Evolutionary conservation across 2,113 vertebrate genomes (phyloP), one percentile per base, ranked within the genome.

Genomic region (Oryzias woworae): DNA sequence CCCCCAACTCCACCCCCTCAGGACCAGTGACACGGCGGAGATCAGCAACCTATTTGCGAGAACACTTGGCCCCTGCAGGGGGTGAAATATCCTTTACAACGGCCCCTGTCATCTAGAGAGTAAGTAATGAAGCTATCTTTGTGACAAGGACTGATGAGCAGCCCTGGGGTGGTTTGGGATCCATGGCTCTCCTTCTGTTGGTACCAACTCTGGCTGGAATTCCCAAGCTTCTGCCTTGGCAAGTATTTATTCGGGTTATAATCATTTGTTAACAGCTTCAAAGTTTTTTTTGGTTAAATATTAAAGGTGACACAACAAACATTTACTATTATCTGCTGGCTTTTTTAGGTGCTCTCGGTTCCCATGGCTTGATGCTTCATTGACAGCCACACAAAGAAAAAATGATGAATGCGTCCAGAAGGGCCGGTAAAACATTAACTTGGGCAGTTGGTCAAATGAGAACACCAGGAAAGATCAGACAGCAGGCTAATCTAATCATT

Each of bases 91-190:
- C 82, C 73, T 86, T 91, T 86, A 90, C 90, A 89, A 88, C 85
- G 74, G 70, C 70, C 62, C 55, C 83, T 84, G 85, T 90, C 89
- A 86, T 86, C 56, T 82, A 87, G 80, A 86, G 79, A 77, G 78
- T 93, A 91, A 92, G 90, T 91, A 92, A 93, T 92, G 88, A 85
- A 85, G 76, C 62, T 43, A 73, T 71, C 73, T 53, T 54, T 61
- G 43, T 91, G 91, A 91, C 90, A 90, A 90, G 89, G 85, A 92
- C 83, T 85, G 90, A 93, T 91, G 88, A 86, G 78, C 58, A 36
- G 83, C 91, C 89, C 72, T 77, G 42, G 87, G 91, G 88, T 75
- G 65, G 64, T 61, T 69, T 69, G 53, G 73, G 64, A 62, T 76
- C 69, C 59, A 49, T 71, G 42, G 71, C 77, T 73, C 46, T 15